These are phyloP conservation scores for Creontiades dilutus DNA, from an alignment of 2,888 invertebrate genomes.

Conservation along the genomic window DNA sequence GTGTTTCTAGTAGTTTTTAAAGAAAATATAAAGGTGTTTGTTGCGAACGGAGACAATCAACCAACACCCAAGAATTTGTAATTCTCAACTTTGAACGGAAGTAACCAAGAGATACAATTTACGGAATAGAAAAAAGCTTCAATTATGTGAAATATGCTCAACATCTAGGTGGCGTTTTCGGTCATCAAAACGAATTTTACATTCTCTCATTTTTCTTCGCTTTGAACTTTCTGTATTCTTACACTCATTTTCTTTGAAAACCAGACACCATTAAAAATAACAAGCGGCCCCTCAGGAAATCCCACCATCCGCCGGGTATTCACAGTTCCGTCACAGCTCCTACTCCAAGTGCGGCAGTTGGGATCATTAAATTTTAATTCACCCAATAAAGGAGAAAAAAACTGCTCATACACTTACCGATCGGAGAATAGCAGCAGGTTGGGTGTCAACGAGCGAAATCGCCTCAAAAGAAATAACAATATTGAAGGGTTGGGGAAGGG, in stretches of 20 bases:
- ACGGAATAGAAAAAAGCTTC: too few species aligned
- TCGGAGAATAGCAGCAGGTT: slow-evolving; percentile 12
- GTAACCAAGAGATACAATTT: too few species aligned
- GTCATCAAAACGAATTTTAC: too few species aligned
- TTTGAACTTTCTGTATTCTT: too few species aligned
- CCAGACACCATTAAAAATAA: slow-evolving; percentile 19
- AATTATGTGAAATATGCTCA: too few species aligned
- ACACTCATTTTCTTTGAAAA: not conserved
- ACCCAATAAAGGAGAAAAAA: not conserved
- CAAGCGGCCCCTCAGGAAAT: not conserved
- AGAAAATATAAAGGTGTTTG: too few species aligned
- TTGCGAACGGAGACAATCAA: too few species aligned
- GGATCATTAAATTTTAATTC: slow-evolving; percentile 25
- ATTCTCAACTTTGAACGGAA: too few species aligned
- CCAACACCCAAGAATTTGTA: too few species aligned
- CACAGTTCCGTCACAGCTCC: not conserved
- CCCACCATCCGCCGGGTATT: not conserved
- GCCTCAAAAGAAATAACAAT: not conserved
- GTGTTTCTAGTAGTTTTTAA: too few species aligned
- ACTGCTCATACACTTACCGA: slow-evolving; percentile 22
- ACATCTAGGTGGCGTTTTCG: too few species aligned
- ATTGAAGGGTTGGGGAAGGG: slow-evolving; percentile 8
- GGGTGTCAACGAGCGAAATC: slow-evolving; percentile 16
- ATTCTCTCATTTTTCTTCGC: too few species aligned
- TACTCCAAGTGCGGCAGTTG: not conserved